phyloP scores from a whole-genome alignment of 2,797 vertebrate species.

The Eutrigla gurnardus region DNA sequence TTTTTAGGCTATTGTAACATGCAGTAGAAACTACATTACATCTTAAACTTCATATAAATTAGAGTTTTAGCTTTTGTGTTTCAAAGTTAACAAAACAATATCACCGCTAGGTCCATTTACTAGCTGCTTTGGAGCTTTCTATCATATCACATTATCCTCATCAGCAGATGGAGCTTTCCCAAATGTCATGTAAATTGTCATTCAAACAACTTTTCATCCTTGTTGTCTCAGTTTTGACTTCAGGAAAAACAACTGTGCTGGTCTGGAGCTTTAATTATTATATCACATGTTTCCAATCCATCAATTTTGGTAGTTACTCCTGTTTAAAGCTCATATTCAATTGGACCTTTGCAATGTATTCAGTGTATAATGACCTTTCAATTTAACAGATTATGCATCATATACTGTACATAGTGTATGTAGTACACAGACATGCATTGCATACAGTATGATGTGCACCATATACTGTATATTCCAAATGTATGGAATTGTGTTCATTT shows the following conservation, averaged over 20 bases:
- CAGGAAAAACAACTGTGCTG: background rate
- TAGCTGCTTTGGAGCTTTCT: background rate
- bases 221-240: background rate
- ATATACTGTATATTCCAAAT: too few relatives aligned
- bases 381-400: background rate
- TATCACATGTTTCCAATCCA: background rate
- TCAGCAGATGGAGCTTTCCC: background rate
- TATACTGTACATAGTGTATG: background rate
- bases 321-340: background rate
- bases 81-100: background rate
- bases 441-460: background rate
- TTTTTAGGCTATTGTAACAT: background rate
- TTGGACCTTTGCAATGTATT: background rate
- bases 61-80: conserved; percentile 7
- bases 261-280: background rate
- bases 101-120: background rate
- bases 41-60: background rate
- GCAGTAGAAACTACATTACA: background rate
- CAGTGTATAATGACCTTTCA: background rate
- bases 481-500: background rate
- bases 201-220: background rate
- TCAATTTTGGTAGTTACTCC: background rate
- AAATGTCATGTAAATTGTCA: background rate
- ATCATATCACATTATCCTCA: background rate
- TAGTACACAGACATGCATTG: background rate